Evolutionary conservation across 2,797 vertebrate genomes (phyloP).

Genomic region (Sebastes itinus): DNA sequence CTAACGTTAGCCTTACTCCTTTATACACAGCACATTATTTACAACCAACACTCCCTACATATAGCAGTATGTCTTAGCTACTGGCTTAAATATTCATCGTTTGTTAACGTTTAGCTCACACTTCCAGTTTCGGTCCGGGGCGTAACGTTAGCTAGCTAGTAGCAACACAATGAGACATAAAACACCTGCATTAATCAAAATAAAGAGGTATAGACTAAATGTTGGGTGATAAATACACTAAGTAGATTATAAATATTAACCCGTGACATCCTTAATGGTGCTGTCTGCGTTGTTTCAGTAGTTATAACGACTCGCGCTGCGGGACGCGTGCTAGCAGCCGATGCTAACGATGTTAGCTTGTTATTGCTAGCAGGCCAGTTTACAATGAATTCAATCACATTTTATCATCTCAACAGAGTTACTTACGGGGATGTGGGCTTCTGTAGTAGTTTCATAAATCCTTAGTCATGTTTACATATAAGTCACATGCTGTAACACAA

Average conservation of each 20-base stretch:
- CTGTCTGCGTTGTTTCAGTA: not conserved
- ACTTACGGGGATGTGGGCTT: slow-evolving; percentile 75
- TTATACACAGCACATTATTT: not conserved
- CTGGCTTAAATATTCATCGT: slow-evolving; percentile 8
- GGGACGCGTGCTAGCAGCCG: slow-evolving; percentile 54
- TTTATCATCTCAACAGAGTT: slow-evolving; percentile 16
- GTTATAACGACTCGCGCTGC: slow-evolving; percentile 28
- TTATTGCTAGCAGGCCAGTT: slow-evolving; percentile 63
- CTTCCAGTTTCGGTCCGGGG: slow-evolving; percentile 23
- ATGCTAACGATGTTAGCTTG: slow-evolving; percentile 62
- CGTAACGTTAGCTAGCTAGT: slow-evolving; percentile 29
- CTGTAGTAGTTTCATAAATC: slow-evolving; percentile 56
- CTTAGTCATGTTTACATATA: slow-evolving; percentile 63
- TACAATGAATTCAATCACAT: slow-evolving; percentile 44
- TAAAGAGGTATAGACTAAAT: accelerated
- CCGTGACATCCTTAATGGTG: not conserved
- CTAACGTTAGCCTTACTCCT: not conserved
- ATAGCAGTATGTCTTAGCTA: not conserved
- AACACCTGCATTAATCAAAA: not conserved
- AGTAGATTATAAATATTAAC: accelerated
- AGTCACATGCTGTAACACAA: slow-evolving; percentile 45
- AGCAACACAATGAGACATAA: not conserved
- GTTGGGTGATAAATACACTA: accelerated
- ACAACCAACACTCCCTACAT: accelerated
- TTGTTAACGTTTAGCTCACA: slow-evolving; percentile 16